Evolutionary conservation across 2,888 invertebrate species (phyloP).

Genomic region (Xylophagus ater): DNA sequence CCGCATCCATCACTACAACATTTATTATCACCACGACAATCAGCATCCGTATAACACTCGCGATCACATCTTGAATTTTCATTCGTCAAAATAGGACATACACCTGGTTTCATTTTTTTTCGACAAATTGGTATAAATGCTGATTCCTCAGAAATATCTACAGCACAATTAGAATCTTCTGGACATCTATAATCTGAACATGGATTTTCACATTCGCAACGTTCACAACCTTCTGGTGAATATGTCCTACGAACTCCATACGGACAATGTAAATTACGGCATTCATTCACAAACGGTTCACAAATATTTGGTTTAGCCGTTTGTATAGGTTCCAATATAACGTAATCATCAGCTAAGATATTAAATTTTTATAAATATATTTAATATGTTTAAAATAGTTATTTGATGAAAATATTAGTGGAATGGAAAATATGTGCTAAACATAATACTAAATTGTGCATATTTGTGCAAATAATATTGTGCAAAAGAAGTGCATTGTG

Average conservation of each 20-base stretch:
- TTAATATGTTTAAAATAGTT: constrained; percentile 5
- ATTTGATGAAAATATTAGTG: constrained; percentile 5
- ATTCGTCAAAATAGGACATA: constrained; percentile 46
- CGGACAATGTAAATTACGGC: constrained; percentile 53
- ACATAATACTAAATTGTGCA: constrained; percentile 29
- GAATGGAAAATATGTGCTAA: constrained; percentile 15
- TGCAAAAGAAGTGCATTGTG: constrained; percentile 6
- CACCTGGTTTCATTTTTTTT: constrained; percentile 51
- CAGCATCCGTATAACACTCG: constrained; percentile 70
- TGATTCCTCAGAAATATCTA: constrained; percentile 39
- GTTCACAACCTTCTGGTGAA: constrained; percentile 50
- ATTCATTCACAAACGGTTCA: constrained; percentile 48
- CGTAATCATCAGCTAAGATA: neutral
- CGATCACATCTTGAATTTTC: constrained; percentile 48
- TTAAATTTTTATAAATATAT: neutral
- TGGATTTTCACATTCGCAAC: constrained; percentile 65
- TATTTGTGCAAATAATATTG: constrained; percentile 6
- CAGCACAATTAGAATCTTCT: constrained; percentile 55
- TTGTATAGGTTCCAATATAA: neutral
- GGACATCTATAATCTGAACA: constrained; percentile 53
- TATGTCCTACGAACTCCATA: constrained; percentile 57
- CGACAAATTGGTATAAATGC: constrained; percentile 34
- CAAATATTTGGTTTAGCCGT: constrained; percentile 42
- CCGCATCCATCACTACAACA: constrained; percentile 76
- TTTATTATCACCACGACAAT: constrained; percentile 66